Evolutionary conservation across 1,140 invertebrate genomes (phyloP).

Genomic region (Dermatophagoides farinae): DNA sequence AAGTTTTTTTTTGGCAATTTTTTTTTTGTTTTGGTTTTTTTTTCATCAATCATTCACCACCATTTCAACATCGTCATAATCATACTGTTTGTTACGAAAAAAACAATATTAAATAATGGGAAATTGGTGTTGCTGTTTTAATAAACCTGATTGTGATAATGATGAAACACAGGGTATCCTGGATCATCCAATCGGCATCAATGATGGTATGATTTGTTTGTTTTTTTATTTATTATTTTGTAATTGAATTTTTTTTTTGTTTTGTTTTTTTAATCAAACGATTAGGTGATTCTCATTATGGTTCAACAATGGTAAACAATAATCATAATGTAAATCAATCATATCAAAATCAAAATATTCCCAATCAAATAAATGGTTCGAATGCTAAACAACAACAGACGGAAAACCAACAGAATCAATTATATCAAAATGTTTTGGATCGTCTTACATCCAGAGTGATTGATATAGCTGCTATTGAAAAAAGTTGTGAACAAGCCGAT

Average conservation of each 20-base stretch:
- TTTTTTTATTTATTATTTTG: background rate
- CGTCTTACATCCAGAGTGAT: background rate
- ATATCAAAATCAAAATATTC: too few relatives aligned
- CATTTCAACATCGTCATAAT: background rate
- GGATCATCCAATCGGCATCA: conserved; percentile 1
- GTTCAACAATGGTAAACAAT: background rate
- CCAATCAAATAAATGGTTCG: background rate
- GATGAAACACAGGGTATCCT: background rate
- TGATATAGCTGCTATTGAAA: background rate
- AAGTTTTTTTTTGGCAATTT: background rate
- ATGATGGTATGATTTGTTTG: conserved; percentile 8
- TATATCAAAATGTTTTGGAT: background rate
- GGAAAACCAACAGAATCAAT: background rate
- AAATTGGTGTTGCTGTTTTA: background rate
- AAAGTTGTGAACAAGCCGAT: background rate
- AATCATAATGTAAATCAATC: too few relatives aligned
- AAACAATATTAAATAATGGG: background rate
- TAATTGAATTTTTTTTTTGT: background rate
- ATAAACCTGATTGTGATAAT: background rate
- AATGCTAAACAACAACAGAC: background rate
- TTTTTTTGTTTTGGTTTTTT: background rate
- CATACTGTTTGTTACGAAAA: background rate
- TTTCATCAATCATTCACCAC: background rate
- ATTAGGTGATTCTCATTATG: background rate
- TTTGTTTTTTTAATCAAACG: background rate